phyloP scores from a whole-genome alignment of 2,888 invertebrate genomes.

The Synanthedon formicaeformis region DNA sequence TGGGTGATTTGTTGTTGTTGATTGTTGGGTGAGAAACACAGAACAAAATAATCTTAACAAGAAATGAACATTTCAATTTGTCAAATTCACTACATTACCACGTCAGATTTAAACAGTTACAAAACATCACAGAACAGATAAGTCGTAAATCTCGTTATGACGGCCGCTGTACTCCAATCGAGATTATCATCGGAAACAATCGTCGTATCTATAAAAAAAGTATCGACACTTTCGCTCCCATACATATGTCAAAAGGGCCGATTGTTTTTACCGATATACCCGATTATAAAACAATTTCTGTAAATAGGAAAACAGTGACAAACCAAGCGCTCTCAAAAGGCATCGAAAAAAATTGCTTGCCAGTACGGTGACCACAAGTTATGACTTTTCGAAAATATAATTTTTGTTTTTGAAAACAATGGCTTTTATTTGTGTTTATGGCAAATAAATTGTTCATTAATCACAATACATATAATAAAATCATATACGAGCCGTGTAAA shows the following conservation, averaged over 20 bases:
- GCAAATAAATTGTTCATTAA: too few species aligned
- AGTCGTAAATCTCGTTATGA: constrained; percentile 2
- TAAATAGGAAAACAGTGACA: constrained; percentile 22
- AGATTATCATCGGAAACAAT: constrained; percentile 33
- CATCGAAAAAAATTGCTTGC: constrained; percentile 14
- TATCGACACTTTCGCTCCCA: constrained; percentile 23
- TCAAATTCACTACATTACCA: not conserved
- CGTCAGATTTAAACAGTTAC: too few species aligned
- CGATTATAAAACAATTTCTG: constrained; percentile 27
- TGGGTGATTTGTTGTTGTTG: too few species aligned
- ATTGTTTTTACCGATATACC: constrained; percentile 15
- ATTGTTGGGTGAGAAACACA: too few species aligned
- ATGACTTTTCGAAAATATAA: too few species aligned
- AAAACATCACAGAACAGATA: not conserved
- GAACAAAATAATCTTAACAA: too few species aligned
- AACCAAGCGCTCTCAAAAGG: constrained; percentile 3
- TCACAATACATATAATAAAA: too few species aligned
- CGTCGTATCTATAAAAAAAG: constrained; percentile 25
- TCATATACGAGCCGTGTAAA: too few species aligned
- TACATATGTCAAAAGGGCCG: constrained; percentile 7
- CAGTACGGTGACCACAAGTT: too few species aligned
- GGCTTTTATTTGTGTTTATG: too few species aligned
- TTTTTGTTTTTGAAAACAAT: too few species aligned
- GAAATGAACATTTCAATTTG: not conserved
- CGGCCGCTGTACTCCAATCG: constrained; percentile 7